These are phyloP conservation scores for Tetramorium bicarinatum DNA, from an alignment of 2,888 invertebrate species.

Conservation along the genomic window DNA sequence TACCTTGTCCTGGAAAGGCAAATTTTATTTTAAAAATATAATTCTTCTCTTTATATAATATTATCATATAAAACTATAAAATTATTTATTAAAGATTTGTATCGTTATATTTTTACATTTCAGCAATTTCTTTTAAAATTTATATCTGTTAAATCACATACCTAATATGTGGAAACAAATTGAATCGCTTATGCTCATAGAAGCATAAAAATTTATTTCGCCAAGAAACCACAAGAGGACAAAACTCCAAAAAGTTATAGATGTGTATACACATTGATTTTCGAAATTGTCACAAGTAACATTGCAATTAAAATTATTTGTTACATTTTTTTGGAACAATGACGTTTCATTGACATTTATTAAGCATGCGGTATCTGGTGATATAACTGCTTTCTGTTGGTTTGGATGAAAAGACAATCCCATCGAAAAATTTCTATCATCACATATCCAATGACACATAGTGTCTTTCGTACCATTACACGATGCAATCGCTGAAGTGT, in stretches of 20 bases:
- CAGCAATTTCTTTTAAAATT: neutral
- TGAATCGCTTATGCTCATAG: slow-evolving; percentile 95
- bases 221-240: slow-evolving; percentile 90
- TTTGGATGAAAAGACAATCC: slow-evolving; percentile 65
- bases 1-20: slow-evolving; percentile 88
- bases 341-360: slow-evolving; percentile 53
- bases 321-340: slow-evolving; percentile 54
- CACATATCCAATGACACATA: slow-evolving; percentile 76
- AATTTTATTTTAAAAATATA: neutral
- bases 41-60: neutral
- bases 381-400: slow-evolving; percentile 59
- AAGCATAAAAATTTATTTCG: slow-evolving; percentile 93
- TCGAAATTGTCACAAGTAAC: slow-evolving; percentile 74
- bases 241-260: slow-evolving; percentile 91
- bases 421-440: slow-evolving; percentile 67
- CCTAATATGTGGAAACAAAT: slow-evolving; percentile 94
- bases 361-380: slow-evolving; percentile 71
- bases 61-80: neutral
- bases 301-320: slow-evolving; percentile 61
- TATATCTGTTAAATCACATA: slow-evolving; percentile 79
- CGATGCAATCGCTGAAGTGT: slow-evolving; percentile 19
- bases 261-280: slow-evolving; percentile 87
- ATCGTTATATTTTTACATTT: neutral
- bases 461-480: slow-evolving; percentile 62
- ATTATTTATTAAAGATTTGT: neutral